These are phyloP conservation scores for Artibeus jamaicensis DNA, from an alignment of 2,797 vertebrate genomes.

Conservation along the genomic window DNA sequence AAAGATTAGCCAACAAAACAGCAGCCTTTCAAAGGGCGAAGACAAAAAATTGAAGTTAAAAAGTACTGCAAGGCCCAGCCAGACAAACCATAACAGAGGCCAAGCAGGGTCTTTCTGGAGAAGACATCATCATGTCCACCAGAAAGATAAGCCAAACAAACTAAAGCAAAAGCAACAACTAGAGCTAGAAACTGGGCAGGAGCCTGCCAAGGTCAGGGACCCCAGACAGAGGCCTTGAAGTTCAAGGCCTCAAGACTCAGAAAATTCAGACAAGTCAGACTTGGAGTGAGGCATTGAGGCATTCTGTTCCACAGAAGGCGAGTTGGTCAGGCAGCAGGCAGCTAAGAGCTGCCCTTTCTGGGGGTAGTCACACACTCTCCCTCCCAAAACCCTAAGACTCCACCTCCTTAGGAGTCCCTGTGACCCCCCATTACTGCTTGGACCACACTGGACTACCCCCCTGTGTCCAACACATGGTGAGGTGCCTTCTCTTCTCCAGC, in stretches of 20 bases:
- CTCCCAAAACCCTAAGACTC: not conserved
- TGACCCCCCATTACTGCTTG: no score
- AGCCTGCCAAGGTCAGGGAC: not conserved
- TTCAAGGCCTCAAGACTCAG: not conserved
- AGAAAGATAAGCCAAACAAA: not conserved
- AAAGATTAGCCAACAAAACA: not conserved
- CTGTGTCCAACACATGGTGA: not conserved
- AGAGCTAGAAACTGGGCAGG: not conserved
- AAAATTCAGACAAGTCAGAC: not conserved
- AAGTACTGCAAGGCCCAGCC: not conserved
- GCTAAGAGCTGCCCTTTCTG: no score
- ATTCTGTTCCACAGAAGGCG: not conserved
- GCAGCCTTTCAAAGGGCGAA: not conserved
- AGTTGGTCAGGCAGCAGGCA: not conserved
- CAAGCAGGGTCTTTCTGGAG: not conserved
- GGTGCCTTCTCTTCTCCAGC: no score
- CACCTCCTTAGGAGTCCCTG: rapidly evolving
- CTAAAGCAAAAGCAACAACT: not conserved
- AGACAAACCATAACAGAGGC: not conserved
- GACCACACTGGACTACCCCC: not conserved
- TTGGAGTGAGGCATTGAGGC: not conserved
- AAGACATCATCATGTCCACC: not conserved
- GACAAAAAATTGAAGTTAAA: not conserved
- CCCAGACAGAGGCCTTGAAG: not conserved
- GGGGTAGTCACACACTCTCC: no score